A percentile compares a stretch with the other conserved stretches of the same genome.
These are phyloP conservation scores for Ceraclea dissimilis DNA, from an alignment of 2,888 invertebrate genomes.

Conservation along the genomic window DNA sequence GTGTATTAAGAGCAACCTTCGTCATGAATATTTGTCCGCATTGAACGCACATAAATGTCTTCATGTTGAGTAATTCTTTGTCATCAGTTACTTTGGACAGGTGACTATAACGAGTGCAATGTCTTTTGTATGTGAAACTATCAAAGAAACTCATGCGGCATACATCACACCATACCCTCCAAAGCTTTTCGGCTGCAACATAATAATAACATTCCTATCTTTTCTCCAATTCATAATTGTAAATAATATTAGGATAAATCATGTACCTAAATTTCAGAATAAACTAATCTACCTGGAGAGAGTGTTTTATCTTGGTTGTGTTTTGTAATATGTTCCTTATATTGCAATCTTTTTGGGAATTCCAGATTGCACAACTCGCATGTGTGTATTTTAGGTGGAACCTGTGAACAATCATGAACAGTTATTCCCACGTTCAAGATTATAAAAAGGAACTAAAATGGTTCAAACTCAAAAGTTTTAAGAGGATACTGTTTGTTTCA, in stretches of 20 bases:
- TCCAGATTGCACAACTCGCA: constrained; percentile 7
- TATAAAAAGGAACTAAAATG: too few relatives aligned
- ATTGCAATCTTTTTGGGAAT: constrained; percentile 4
- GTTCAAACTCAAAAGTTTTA: too few relatives aligned
- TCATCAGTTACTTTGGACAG: constrained; percentile 6
- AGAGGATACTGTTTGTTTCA: too few relatives aligned
- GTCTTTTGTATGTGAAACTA: constrained; percentile 18
- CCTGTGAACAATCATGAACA: too few relatives aligned
- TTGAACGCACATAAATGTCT: constrained; percentile 21
- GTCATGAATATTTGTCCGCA: constrained; percentile 18
- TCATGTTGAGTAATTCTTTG: constrained; percentile 4
- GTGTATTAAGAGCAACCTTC: constrained; percentile 16
- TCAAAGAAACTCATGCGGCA: constrained; percentile 18
- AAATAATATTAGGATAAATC: neutral
- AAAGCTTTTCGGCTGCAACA: neutral
- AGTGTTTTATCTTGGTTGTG: neutral
- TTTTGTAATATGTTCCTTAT: constrained; percentile 7
- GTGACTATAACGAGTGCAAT: constrained; percentile 18
- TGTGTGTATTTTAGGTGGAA: neutral
- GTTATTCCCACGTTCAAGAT: too few relatives aligned
- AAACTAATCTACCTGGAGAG: neutral
- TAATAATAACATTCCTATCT: neutral
- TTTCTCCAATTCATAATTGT: neutral
- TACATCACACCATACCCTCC: constrained; percentile 18
- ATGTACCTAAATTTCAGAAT: neutral